Conservation (phyloP, 2,797 vertebrate genomes). For the Ciconia nigra region DNA sequence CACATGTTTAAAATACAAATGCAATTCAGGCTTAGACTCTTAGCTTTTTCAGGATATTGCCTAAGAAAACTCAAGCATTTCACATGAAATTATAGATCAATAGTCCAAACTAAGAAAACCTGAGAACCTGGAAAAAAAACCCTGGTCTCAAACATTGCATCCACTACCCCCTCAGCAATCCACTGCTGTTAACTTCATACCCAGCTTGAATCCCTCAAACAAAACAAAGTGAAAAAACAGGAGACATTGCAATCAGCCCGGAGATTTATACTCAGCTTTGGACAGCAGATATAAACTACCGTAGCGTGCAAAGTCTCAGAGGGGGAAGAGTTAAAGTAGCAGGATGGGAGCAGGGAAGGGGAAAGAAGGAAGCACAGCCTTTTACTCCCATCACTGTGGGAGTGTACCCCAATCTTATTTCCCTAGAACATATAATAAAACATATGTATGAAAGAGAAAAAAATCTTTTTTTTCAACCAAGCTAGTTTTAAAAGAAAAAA, state of each 20-base stretch:
- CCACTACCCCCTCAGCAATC: neutral
- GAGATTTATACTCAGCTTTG: neutral
- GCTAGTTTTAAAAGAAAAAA: neutral
- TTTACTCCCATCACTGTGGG: neutral
- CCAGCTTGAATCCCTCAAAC: neutral
- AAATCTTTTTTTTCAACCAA: neutral
- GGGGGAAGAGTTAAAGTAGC: neutral
- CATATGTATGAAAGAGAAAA: neutral
- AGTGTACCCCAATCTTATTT: neutral
- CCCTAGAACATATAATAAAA: neutral
- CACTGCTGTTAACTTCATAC: neutral
- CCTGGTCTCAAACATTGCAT: neutral
- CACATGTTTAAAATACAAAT: neutral
- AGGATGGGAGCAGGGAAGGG: neutral
- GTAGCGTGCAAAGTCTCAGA: neutral
- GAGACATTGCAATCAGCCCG: neutral
- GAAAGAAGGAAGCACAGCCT: neutral
- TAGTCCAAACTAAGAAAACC: neutral
- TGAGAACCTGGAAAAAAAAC: neutral
- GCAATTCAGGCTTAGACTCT: neutral
- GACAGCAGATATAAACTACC: neutral
- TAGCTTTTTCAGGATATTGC: neutral
- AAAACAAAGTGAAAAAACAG: slow-evolving; percentile 7
- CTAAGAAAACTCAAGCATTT: neutral
- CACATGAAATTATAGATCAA: neutral